Evolutionary conservation across 1,140 invertebrate genomes (phyloP), one percentile per base, ranked within the genome.

Genomic region (Drosophila virilis): DNA sequence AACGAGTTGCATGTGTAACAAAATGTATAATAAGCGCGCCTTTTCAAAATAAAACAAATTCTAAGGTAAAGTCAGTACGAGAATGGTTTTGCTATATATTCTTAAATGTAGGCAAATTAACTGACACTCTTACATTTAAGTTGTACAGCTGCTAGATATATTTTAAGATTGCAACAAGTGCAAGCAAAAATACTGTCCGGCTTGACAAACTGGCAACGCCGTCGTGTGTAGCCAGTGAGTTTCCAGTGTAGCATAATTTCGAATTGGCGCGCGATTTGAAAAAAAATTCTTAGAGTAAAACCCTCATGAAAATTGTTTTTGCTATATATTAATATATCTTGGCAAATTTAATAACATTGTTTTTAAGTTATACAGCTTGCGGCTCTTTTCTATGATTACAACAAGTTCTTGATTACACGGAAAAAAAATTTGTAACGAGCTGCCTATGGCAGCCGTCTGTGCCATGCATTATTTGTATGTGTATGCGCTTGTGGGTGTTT

Each of bases 291-390:
- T 37, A 2, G 22, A 28, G 22, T 28, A n/a, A 13, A 43, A 50
- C n/a, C 9, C 12, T 15, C 5, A 10, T 8, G n/a, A 15, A 28
- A 12, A 9, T 12, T 48, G 22, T 28, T 48, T 54, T 45, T 35
- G 45, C 38, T 65, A 55, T 74, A 48, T 61, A 60, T 68, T 55
- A 17, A 70, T 59, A 71, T 59, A 64, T 78, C 50, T 75, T 72
- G 71, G 67, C 38, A 86, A 86, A 69, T 76, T 64, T 66, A 78
- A 46, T 79, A 82, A 86, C 82, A 82, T 55, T 71, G 59, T 43
- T 51, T 62, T 67, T 84, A 75, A 78, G 59, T 76, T 86, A 74
- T 68, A 61, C 72, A 68, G 65, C 57, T 54, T n/a, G n/a, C 2
- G 22, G 37, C 58, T 61, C 37, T 43, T 52, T 38, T 67, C 15